Conservation (phyloP, 2,113 vertebrate species). For the Syngnathus scovelli region DNA sequence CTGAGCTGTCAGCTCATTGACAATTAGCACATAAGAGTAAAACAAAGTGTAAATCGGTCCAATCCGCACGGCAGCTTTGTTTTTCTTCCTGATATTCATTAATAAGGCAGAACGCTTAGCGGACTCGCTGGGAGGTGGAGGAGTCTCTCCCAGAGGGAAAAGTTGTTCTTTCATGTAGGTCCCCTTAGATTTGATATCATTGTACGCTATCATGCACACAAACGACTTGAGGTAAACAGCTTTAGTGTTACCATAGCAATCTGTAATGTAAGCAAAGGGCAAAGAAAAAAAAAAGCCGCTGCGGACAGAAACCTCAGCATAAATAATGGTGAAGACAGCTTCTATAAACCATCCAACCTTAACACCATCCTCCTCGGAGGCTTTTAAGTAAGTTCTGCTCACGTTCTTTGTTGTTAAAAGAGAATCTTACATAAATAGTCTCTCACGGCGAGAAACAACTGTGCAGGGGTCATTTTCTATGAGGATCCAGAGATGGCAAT, state of each 20-base stretch:
- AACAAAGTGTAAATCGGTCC: constrained; percentile 63
- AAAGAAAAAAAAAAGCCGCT: constrained; percentile 41
- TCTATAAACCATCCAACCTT: constrained; percentile 41
- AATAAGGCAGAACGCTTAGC: constrained; percentile 67
- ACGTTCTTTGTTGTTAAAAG: constrained; percentile 45
- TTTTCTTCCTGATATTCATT: constrained; percentile 73
- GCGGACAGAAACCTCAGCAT: constrained; percentile 51
- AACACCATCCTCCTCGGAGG: constrained; percentile 35
- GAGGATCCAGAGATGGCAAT: constrained; percentile 66
- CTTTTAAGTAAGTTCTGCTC: constrained; percentile 5
- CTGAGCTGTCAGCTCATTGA: constrained; percentile 62
- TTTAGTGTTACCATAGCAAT: constrained; percentile 73
- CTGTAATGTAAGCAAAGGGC: constrained; percentile 62
- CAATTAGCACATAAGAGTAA: constrained; percentile 64
- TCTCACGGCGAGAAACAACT: constrained; percentile 68
- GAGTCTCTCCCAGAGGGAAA: constrained; percentile 60
- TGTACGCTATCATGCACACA: constrained; percentile 72
- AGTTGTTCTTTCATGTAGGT: constrained; percentile 73
- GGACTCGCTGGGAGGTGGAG: constrained; percentile 56
- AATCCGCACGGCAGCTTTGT: constrained; percentile 66
- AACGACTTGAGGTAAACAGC: constrained; percentile 74
- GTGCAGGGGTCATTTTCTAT: constrained; percentile 73
- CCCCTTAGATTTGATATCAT: constrained; percentile 71
- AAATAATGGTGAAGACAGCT: constrained; percentile 58
- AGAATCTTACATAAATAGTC: constrained; percentile 64